phyloP scores from a whole-genome alignment of 1,140 invertebrate genomes.

The Brevipalpus yothersi region DNA sequence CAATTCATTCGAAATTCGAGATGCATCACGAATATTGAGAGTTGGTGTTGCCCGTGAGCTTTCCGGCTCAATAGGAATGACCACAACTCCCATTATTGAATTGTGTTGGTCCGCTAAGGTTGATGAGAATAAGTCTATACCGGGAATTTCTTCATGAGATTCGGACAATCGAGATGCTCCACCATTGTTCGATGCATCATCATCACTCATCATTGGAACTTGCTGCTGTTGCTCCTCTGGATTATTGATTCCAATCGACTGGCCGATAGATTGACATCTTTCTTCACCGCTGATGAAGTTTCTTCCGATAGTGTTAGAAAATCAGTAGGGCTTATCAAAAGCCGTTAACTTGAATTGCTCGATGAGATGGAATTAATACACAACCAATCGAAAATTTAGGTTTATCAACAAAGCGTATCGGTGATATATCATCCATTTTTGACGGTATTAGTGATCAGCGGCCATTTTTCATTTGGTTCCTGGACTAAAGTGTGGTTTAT shows the following conservation, averaged over 20 bases:
- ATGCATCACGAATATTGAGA: not conserved
- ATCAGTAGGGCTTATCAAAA: constrained; percentile 4
- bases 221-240: not conserved
- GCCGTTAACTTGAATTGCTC: not conserved
- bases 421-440: too few relatives aligned
- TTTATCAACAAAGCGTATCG: too few relatives aligned
- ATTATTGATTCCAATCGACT: constrained; percentile 2
- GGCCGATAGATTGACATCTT: constrained; percentile 5
- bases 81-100: not conserved
- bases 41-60: not conserved
- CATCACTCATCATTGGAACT: constrained; percentile 1
- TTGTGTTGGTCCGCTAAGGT: not conserved
- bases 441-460: too few relatives aligned
- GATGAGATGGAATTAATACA: not conserved
- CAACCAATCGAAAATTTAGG: too few relatives aligned
- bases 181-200: constrained; percentile 3
- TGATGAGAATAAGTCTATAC: not conserved
- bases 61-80: not conserved
- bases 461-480: too few relatives aligned
- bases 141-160: not conserved
- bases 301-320: constrained; percentile 4
- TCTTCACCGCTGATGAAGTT: not conserved
- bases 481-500: too few relatives aligned
- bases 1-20: not conserved
- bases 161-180: constrained; percentile 3